A percentile compares a stretch with the other conserved stretches of the same genome.
phyloP scores from a whole-genome alignment of 1,140 invertebrate species.

The Battus philenor region DNA sequence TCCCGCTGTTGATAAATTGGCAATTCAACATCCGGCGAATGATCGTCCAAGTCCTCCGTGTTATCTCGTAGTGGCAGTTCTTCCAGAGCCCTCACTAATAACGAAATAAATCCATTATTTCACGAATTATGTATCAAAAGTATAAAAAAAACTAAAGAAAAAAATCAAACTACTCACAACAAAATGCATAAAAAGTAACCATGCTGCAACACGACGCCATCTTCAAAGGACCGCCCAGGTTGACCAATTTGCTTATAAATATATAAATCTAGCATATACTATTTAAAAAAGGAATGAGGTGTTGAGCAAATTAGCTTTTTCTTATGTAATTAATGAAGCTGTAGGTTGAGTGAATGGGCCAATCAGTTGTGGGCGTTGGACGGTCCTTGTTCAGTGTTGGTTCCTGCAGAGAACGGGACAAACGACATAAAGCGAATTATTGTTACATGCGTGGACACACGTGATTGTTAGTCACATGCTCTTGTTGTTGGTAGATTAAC shows the following conservation, averaged over 20 bases:
- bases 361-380: slow-evolving; percentile 48
- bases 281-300: neutral
- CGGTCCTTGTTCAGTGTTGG: slow-evolving; percentile 58
- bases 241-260: slow-evolving; percentile 21
- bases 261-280: neutral
- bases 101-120: slow-evolving; percentile 18
- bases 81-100: slow-evolving; percentile 84
- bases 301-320: slow-evolving; percentile 7
- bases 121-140: slow-evolving; percentile 24
- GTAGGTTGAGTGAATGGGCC: slow-evolving; percentile 27
- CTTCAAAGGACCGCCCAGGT: slow-evolving; percentile 44
- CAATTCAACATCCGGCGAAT: slow-evolving; percentile 78
- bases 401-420: slow-evolving; percentile 56
- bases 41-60: slow-evolving; percentile 79
- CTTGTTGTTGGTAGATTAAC: too few relatives aligned
- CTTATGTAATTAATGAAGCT: slow-evolving; percentile 9
- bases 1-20: slow-evolving; percentile 90
- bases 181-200: slow-evolving; percentile 69
- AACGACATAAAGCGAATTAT: slow-evolving; percentile 52
- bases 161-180: slow-evolving; percentile 65
- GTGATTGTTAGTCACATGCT: slow-evolving; percentile 50
- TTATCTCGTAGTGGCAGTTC: slow-evolving; percentile 77
- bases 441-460: slow-evolving; percentile 66
- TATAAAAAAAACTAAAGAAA: slow-evolving; percentile 31
- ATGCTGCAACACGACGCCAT: slow-evolving; percentile 52